These are phyloP conservation scores for Edolisoma coerulescens DNA, from an alignment of 2,113 vertebrate genomes.

Conservation along the genomic window DNA sequence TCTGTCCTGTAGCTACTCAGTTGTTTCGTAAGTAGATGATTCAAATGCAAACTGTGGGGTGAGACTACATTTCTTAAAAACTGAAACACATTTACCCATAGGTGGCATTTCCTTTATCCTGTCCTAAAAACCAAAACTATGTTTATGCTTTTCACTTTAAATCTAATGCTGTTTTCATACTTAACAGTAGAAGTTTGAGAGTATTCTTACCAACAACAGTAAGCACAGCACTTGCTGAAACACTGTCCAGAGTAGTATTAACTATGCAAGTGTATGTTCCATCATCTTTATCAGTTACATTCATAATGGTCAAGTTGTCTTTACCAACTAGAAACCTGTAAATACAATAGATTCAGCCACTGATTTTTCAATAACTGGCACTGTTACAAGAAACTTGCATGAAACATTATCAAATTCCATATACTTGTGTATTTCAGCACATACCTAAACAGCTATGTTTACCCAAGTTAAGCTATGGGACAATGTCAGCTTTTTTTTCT, in stretches of 20 bases:
- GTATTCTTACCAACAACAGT: constrained; percentile 88
- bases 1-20: neutral
- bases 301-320: constrained; percentile 84
- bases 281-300: constrained; percentile 84
- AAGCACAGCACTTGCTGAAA: constrained; percentile 88
- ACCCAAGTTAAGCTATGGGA: neutral
- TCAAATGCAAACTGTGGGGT: neutral
- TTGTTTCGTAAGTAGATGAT: neutral
- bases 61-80: neutral
- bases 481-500: neutral
- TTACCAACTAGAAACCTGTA: constrained; percentile 81
- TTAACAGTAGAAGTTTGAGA: constrained; percentile 25
- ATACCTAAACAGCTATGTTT: neutral
- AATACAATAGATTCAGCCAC: constrained; percentile 45
- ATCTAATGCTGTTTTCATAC: neutral
- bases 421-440: neutral
- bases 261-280: constrained; percentile 90
- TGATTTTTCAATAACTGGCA: neutral
- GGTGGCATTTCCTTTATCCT: neutral
- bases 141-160: neutral
- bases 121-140: neutral
- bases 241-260: constrained; percentile 92
- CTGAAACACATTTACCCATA: neutral
- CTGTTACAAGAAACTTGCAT: neutral
- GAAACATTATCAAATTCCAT: neutral